Percentiles rank a stretch among this genome's conserved stretches.
Conservation (phyloP, 2,113 vertebrate species). For the Cephalopterus ornatus region DNA sequence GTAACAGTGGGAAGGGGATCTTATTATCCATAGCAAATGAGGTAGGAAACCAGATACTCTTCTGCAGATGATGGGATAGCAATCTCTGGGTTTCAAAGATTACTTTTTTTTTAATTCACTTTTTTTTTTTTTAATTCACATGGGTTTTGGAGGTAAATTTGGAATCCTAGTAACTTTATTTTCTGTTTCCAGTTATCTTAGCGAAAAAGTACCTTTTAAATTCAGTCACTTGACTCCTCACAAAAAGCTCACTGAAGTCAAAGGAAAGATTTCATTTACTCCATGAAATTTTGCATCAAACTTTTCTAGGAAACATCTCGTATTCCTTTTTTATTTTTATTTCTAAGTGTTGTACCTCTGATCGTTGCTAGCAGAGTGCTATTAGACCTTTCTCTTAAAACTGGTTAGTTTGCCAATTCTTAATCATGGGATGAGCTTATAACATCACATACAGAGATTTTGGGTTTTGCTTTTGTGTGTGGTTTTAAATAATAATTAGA, state of each 20-base stretch:
- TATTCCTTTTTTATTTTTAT: background rate
- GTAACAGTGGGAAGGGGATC: background rate
- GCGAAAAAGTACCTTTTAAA: background rate
- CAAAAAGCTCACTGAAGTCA: background rate
- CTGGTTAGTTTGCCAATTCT: background rate
- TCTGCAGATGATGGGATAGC: background rate
- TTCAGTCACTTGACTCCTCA: background rate
- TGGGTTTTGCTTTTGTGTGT: background rate
- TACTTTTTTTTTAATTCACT: no score
- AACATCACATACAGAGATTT: background rate
- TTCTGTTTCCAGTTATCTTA: background rate
- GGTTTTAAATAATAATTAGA: background rate
- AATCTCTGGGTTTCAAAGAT: background rate
- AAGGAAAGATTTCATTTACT: background rate
- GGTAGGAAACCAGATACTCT: background rate
- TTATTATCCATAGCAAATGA: background rate
- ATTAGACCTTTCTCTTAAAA: background rate
- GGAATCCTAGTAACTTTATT: background rate
- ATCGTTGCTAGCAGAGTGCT: background rate
- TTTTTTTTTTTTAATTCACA: background rate
- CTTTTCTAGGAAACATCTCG: background rate
- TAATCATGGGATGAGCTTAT: background rate
- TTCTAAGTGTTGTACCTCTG: background rate
- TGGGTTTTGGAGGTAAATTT: background rate
- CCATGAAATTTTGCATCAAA: background rate